Evolutionary conservation across 2,113 vertebrate genomes (phyloP).

Genomic region (Clarias gariepinus): DNA sequence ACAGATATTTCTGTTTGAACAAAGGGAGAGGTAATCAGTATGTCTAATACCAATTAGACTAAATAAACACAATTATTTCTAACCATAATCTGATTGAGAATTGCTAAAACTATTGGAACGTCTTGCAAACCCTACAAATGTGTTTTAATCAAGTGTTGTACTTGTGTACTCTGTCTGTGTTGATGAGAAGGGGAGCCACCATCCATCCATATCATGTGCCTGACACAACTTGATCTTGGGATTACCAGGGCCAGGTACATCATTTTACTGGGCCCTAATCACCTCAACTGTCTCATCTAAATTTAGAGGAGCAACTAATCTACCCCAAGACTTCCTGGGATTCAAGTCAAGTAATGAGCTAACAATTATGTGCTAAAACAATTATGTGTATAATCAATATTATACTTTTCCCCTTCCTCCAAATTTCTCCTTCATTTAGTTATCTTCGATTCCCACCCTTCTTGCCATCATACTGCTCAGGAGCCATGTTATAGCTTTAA

Average conservation of each 20-base stretch:
- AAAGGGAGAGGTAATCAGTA: background rate
- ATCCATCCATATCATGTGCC: background rate
- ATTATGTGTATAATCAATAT: background rate
- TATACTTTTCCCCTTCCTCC: background rate
- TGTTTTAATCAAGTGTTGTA: slow-evolving; percentile 38
- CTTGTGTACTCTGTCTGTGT: slow-evolving; percentile 63
- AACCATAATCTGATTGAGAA: background rate
- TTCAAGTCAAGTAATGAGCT: no score
- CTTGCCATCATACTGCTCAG: background rate
- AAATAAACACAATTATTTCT: background rate
- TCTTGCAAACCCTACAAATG: background rate
- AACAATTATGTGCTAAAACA: background rate
- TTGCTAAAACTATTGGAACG: background rate
- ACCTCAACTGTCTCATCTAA: background rate
- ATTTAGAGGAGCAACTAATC: background rate
- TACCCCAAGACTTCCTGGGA: no score
- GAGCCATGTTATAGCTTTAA: background rate
- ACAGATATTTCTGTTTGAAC: background rate
- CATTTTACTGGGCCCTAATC: background rate
- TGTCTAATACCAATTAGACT: background rate
- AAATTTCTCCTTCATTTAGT: background rate
- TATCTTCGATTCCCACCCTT: no score
- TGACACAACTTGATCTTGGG: background rate
- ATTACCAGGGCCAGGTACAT: background rate
- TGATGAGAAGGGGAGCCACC: background rate